These are phyloP conservation scores for Polypterus bichir DNA, from an alignment of 2,113 vertebrate genomes.

Conservation along the genomic window DNA sequence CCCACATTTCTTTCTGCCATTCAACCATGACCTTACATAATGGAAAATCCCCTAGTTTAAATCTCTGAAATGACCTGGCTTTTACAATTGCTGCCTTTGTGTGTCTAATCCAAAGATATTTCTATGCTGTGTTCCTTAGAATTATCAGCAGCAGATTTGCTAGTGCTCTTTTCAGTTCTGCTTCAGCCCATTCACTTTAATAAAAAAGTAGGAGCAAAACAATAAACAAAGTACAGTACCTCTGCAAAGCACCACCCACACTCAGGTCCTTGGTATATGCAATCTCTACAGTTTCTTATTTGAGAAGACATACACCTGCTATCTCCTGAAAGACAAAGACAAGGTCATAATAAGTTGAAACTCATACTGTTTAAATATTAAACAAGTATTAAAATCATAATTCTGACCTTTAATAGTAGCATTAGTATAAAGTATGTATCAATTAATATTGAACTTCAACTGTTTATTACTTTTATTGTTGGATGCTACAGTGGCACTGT, in stretches of 20 bases:
- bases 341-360: no score
- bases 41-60: not conserved
- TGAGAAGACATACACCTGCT: slow-evolving; percentile 62
- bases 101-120: not conserved
- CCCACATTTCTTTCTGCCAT: not conserved
- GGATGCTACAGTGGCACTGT: no score
- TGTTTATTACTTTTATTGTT: no score
- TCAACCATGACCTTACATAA: not conserved
- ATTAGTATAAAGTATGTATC: no score
- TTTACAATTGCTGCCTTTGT: not conserved
- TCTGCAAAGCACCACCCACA: slow-evolving; percentile 91
- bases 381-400: no score
- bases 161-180: slow-evolving; percentile 10
- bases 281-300: slow-evolving; percentile 63
- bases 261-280: slow-evolving; percentile 73
- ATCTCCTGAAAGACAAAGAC: slow-evolving; percentile 53
- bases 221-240: slow-evolving; percentile 41
- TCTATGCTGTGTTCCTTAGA: not conserved
- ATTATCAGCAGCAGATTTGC: not conserved
- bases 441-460: no score
- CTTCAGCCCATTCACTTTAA: not conserved
- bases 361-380: no score
- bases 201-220: slow-evolving; percentile 1
- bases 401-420: no score
- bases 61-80: not conserved